Evolutionary conservation across 2,888 invertebrate species (phyloP).

Genomic region (Rhagonycha lutea): DNA sequence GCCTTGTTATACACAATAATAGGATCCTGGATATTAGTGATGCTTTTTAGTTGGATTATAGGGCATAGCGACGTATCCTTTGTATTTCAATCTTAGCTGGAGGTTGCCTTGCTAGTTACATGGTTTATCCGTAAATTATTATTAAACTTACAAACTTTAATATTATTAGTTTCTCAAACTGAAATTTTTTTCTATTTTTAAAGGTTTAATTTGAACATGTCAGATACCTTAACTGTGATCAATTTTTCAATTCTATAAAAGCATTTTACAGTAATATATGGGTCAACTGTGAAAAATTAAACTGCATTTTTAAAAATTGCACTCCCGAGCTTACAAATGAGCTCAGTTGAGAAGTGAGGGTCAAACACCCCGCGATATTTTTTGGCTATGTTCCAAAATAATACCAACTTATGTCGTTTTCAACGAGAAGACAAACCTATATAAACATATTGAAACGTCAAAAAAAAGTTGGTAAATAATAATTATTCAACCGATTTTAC

Average conservation of each 20-base stretch:
- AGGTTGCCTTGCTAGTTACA: too few species aligned
- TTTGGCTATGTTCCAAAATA: conserved; percentile 26
- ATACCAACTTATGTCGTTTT: conserved; percentile 21
- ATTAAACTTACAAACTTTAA: too few species aligned
- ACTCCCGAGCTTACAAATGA: conserved; percentile 18
- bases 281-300: background rate
- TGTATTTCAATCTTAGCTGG: too few species aligned
- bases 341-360: conserved; percentile 6
- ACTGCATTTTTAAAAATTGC: conserved; percentile 21
- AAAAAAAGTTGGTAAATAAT: background rate
- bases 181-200: too few species aligned
- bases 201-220: too few species aligned
- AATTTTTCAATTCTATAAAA: background rate
- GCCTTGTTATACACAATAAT: too few species aligned
- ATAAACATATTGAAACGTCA: conserved; percentile 21
- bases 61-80: too few species aligned
- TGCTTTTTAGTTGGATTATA: too few species aligned
- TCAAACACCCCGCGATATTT: conserved; percentile 23
- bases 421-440: conserved; percentile 13
- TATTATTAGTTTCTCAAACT: too few species aligned
- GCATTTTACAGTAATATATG: background rate
- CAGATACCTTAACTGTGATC: background rate
- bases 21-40: too few species aligned
- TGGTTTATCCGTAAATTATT: too few species aligned
- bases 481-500: background rate